Conservation (phyloP, 2,113 vertebrate species). For the Cyanoramphus novaezelandiae region DNA sequence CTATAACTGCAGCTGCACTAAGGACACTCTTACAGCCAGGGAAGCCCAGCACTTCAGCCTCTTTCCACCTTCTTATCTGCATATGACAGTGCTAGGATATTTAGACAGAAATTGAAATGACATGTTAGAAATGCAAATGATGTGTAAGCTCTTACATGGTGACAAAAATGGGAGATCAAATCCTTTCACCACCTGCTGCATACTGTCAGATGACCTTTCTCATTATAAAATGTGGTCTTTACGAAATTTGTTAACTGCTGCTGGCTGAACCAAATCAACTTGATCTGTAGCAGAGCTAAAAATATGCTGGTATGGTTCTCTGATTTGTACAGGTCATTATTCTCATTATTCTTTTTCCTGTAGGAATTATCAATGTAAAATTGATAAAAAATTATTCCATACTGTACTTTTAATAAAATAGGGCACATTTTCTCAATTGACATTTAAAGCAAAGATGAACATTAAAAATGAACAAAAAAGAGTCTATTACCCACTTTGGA, state of each 20-base stretch:
- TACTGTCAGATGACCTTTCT: not conserved
- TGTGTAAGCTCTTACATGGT: not conserved
- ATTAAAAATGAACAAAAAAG: not conserved
- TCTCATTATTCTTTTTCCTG: not conserved
- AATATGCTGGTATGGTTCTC: not conserved
- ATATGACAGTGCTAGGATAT: not conserved
- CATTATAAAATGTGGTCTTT: not conserved
- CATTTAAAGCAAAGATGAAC: not conserved
- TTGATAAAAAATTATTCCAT: not conserved
- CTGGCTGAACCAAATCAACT: not conserved
- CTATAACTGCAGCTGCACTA: not conserved
- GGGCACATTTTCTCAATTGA: not conserved
- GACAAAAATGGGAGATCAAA: not conserved
- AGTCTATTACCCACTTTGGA: not conserved
- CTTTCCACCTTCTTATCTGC: not conserved
- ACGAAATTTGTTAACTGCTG: not conserved
- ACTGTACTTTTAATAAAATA: not conserved
- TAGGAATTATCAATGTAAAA: not conserved
- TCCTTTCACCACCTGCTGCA: not conserved
- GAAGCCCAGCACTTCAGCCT: not conserved
- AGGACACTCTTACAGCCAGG: not conserved
- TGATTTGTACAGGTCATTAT: not conserved
- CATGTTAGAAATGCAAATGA: constrained; percentile 16
- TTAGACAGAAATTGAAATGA: constrained; percentile 13
- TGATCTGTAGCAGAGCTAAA: not conserved